phyloP scores from a whole-genome alignment of 2,888 invertebrate genomes.

The Choristoneura rosaceana region DNA sequence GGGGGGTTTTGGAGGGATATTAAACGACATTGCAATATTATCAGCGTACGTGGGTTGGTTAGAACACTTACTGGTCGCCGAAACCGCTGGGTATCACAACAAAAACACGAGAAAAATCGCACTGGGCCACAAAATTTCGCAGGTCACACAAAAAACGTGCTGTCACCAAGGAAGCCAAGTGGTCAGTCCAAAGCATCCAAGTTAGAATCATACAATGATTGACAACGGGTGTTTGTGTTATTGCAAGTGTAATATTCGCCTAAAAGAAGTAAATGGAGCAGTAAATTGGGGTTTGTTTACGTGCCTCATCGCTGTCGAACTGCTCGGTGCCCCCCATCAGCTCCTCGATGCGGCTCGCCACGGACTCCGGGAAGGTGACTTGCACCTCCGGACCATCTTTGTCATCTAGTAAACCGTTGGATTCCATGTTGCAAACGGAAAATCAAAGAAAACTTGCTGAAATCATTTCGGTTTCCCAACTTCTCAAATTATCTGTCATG shows the following conservation, averaged over 20 bases:
- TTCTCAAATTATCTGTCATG: conserved; percentile 15
- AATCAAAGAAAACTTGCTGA: conserved; percentile 30
- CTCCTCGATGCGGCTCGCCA: conserved; percentile 95
- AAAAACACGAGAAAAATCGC: no score
- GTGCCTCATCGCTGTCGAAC: conserved; percentile 89
- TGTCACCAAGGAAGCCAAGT: no score
- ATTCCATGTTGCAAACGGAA: conserved; percentile 64
- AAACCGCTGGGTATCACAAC: no score
- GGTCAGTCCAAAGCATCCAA: no score
- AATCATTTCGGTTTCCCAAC: conserved; percentile 21
- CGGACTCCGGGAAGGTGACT: conserved; percentile 92
- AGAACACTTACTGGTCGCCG: no score
- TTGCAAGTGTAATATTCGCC: background rate
- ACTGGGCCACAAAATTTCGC: no score
- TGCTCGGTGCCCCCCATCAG: conserved; percentile 96
- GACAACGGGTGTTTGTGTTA: background rate
- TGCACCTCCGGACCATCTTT: conserved; percentile 79
- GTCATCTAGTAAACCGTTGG: conserved; percentile 70
- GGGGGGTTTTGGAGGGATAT: no score
- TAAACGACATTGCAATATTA: no score
- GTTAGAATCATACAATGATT: background rate
- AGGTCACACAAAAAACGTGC: no score
- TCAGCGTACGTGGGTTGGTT: no score
- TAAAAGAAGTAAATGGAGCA: background rate
- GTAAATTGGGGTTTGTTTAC: conserved; percentile 35